Evolutionary conservation across 2,113 vertebrate species (phyloP), one percentile per base, ranked within the genome.

Genomic region (Limnothrissa miodon): DNA sequence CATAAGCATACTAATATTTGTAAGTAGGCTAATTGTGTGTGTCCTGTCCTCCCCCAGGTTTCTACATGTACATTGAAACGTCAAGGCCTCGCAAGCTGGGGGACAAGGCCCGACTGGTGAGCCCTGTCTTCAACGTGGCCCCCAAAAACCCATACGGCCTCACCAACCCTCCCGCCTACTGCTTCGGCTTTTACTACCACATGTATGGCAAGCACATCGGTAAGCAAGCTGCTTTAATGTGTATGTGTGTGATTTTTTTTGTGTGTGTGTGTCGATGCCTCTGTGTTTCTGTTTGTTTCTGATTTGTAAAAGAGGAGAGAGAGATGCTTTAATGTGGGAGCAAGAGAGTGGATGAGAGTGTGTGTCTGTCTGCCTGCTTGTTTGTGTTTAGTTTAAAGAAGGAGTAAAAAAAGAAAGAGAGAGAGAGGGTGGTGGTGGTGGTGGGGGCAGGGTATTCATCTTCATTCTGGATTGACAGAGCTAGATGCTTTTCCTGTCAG

Each of bases 21-120:
- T n/a, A n/a, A n/a, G n/a, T n/a, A n/a, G n/a, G n/a, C n/a, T 66
- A 0, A 10, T 25, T 33, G 59, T 33, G 25, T 66, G 10, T 13
- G 29, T 74, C 82, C 74, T 39, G 51, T 5, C 39, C 87, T 4
- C 39, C 87, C 33, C 1, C 87, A 99, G 98, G 97, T 86, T 99
- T 97, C 94, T 99, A 97, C 94, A 99, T 99, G 98, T 99, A 99
- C 92, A 99, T 99, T 0, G 98, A 99, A 90, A 98, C 98, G 0
- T 99, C 98, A 0, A 93, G 98, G 17, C 98, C 98, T 5, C 93
- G 98, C 59, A 89, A 97, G 88, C 96, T 98, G 87, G 98, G 97
- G 0, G 97, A 99, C 74, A 96, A 95, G 80, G 98, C 98, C 0
- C 92, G 97, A 1, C 96, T 99, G 0, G 92, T 98, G 23, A 99